Evolutionary conservation across 2,888 invertebrate genomes (phyloP).

Genomic region (Meteorus colon): DNA sequence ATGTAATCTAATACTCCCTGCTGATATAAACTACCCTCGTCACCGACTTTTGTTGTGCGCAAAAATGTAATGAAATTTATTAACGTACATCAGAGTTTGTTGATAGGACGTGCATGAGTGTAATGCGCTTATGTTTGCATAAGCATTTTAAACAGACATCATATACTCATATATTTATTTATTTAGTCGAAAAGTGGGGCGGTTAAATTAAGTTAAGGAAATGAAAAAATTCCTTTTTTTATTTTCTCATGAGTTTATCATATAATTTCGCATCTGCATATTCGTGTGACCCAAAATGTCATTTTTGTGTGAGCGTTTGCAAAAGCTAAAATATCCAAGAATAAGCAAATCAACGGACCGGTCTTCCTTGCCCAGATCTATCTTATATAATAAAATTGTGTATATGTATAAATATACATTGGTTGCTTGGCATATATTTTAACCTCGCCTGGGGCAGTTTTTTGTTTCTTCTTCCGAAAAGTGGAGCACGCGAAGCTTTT

Average conservation of each 20-base stretch:
- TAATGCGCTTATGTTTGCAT: not conserved
- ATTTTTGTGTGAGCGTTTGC: not conserved
- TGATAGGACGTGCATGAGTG: constrained; percentile 34
- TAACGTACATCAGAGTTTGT: constrained; percentile 40
- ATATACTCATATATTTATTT: not conserved
- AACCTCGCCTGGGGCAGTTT: constrained; percentile 22
- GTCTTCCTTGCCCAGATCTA: not conserved
- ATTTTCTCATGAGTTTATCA: not conserved
- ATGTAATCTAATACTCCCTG: not conserved
- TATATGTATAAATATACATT: not conserved
- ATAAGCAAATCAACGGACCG: not conserved
- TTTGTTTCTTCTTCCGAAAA: constrained; percentile 52
- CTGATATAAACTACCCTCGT: constrained; percentile 28
- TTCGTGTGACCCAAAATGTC: not conserved
- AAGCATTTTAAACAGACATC: not conserved
- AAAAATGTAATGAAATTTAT: constrained; percentile 43
- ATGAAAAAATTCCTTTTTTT: not conserved
- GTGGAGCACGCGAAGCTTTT: constrained; percentile 66
- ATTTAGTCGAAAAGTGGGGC: not conserved
- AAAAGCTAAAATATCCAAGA: not conserved
- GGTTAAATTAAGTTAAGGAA: not conserved
- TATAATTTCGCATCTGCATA: not conserved
- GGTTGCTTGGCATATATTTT: not conserved
- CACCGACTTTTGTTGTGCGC: constrained; percentile 26
- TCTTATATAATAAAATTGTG: not conserved